Evolutionary conservation across 2,113 vertebrate genomes (phyloP).

Genomic region (Anoura caudifer): DNA sequence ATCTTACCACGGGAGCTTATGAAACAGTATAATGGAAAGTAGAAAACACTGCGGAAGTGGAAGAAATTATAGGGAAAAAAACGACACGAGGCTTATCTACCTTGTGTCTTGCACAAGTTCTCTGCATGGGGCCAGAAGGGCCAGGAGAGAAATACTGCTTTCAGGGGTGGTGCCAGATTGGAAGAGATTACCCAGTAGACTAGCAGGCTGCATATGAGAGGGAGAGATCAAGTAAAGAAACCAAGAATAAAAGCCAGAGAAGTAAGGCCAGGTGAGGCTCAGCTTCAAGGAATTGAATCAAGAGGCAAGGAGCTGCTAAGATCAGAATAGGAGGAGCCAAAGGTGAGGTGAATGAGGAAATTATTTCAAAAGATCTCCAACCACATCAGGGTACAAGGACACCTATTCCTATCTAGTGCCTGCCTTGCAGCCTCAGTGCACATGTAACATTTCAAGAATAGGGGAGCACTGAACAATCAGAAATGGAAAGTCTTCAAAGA

Average conservation of each 20-base stretch:
- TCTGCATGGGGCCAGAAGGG: neutral
- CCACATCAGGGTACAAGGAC: neutral
- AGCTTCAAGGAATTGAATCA: neutral
- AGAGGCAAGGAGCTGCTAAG: neutral
- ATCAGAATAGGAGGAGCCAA: neutral
- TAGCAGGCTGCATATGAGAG: neutral
- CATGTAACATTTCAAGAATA: neutral
- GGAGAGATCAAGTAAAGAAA: neutral
- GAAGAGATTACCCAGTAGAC: neutral
- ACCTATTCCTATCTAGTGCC: neutral
- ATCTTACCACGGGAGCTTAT: neutral
- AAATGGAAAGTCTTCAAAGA: constrained; percentile 16
- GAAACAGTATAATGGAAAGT: neutral
- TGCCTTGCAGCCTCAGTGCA: neutral
- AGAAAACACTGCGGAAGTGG: neutral
- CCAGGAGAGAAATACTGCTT: neutral
- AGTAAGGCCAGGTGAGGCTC: neutral
- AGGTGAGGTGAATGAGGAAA: neutral
- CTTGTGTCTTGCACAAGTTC: neutral
- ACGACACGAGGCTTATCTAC: neutral
- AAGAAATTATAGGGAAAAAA: neutral
- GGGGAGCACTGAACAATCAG: neutral
- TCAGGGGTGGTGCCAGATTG: neutral
- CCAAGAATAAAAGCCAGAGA: neutral
- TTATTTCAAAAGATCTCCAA: neutral